Conservation (phyloP, 2,113 vertebrate species). For the Corydoras maculifer region DNA sequence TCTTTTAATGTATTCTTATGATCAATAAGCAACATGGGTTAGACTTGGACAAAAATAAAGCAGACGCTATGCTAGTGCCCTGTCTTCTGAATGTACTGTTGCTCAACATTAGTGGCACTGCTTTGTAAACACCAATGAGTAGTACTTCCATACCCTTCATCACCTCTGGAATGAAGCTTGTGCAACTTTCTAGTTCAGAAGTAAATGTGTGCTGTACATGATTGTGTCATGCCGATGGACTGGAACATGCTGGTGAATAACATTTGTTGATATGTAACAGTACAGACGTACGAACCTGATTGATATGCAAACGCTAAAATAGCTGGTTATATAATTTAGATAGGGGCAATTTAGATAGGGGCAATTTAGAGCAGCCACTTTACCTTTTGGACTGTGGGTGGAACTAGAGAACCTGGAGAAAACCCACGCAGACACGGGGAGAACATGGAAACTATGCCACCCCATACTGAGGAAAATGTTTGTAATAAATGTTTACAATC, state of each 20-base stretch:
- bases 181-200: slow-evolving; percentile 36
- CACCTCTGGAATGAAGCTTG: slow-evolving; percentile 19
- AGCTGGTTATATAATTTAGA: too few species aligned
- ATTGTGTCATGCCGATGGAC: neutral
- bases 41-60: neutral
- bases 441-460: too few species aligned
- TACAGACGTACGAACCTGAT: neutral
- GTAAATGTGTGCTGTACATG: slow-evolving; percentile 16
- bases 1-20: too few species aligned
- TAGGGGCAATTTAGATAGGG: too few species aligned
- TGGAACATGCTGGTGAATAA: neutral
- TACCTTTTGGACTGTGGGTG: too few species aligned
- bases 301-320: too few species aligned
- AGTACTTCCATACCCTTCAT: neutral
- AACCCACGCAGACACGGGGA: too few species aligned
- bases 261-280: neutral
- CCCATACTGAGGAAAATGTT: neutral
- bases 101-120: slow-evolving; percentile 28
- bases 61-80: neutral
- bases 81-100: slow-evolving; percentile 24
- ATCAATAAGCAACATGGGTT: too few species aligned
- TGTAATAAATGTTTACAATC: too few species aligned
- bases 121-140: slow-evolving; percentile 40
- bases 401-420: too few species aligned
- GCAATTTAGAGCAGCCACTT: too few species aligned